Conservation (phyloP, 2,888 invertebrate species). For the Drymonia ruficornis region DNA sequence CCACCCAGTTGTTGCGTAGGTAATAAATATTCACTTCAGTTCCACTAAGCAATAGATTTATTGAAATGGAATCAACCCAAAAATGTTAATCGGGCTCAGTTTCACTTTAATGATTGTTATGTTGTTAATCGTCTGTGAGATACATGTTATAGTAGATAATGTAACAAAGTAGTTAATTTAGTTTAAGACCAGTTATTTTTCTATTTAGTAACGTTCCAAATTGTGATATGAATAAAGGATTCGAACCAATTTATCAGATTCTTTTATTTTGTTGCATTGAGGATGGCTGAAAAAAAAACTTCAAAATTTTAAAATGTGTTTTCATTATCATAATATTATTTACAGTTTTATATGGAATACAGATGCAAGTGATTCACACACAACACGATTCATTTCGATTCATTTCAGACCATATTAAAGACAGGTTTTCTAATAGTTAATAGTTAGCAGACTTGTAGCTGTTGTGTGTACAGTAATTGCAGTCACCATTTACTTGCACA, state of each 20-base stretch:
- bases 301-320: neutral
- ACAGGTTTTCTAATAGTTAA: too few relatives aligned
- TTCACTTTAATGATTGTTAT: too few relatives aligned
- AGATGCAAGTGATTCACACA: too few relatives aligned
- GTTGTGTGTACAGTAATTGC: too few relatives aligned
- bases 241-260: constrained; percentile 19
- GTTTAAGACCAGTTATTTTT: constrained; percentile 47
- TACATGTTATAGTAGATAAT: neutral
- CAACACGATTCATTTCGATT: too few relatives aligned
- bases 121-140: constrained; percentile 1
- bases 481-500: too few relatives aligned
- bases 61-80: neutral
- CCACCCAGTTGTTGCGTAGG: too few relatives aligned
- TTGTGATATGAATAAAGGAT: constrained; percentile 63
- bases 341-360: neutral
- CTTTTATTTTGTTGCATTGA: neutral
- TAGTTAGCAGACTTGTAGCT: too few relatives aligned
- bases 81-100: neutral
- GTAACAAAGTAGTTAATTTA: constrained; percentile 12
- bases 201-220: constrained; percentile 48
- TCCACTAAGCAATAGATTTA: neutral
- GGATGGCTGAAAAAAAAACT: neutral
- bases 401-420: too few relatives aligned
- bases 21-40: too few relatives aligned
- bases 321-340: neutral